These are phyloP conservation scores for Tinamus guttatus DNA, from an alignment of 2,113 vertebrate species.

Conservation along the genomic window DNA sequence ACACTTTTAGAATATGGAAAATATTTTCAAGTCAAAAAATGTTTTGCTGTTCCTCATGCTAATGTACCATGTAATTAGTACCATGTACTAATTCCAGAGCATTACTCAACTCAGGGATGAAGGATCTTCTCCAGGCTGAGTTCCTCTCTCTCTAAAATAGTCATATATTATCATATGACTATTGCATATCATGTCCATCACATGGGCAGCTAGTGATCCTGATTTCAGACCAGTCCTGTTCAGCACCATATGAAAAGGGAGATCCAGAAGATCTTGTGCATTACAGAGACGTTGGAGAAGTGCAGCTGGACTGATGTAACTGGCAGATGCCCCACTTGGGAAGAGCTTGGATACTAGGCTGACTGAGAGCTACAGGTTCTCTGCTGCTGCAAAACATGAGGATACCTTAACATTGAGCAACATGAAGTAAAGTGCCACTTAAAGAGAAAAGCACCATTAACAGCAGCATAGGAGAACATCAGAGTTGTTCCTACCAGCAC, in stretches of 20 bases:
- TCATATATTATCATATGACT: not conserved
- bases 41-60: not conserved
- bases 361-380: not conserved
- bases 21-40: not conserved
- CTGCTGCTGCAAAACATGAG: not conserved
- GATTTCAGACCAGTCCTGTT: not conserved
- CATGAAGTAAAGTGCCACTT: not conserved
- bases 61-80: not conserved
- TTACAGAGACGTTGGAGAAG: not conserved
- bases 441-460: not conserved
- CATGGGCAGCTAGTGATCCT: not conserved
- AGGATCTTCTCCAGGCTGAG: not conserved
- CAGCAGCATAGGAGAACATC: accelerated
- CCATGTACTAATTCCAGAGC: not conserved
- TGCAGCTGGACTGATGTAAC: not conserved
- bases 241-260: not conserved
- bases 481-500: not conserved
- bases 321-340: no score
- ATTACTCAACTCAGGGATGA: not conserved
- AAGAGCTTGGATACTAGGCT: not conserved
- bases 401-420: not conserved
- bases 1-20: not conserved
- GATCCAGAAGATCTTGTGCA: not conserved
- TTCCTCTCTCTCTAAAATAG: not conserved
- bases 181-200: not conserved